A percentile compares a stretch with the other conserved stretches of the same genome.
Evolutionary conservation across 2,113 vertebrate genomes (phyloP).

Genomic region (Calypte anna): DNA sequence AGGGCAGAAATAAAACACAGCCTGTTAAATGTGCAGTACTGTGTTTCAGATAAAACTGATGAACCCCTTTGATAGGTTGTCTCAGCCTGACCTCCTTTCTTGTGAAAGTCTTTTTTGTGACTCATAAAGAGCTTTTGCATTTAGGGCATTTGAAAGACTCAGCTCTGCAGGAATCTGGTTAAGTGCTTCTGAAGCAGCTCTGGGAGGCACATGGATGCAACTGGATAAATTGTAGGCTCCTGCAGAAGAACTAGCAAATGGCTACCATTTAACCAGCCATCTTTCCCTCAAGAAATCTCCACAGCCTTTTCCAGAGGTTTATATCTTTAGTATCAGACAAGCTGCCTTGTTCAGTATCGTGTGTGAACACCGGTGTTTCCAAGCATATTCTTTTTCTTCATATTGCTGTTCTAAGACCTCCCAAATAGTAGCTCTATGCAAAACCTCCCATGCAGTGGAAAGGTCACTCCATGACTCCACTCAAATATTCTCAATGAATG

Average conservation of each 20-base stretch:
- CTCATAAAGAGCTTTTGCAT: constrained; percentile 28
- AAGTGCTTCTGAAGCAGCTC: not conserved
- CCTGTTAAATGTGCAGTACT: not conserved
- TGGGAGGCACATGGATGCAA: not conserved
- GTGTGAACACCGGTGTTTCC: not conserved
- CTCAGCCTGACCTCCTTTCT: constrained; percentile 34
- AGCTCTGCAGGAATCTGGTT: not conserved
- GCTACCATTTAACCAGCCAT: not conserved
- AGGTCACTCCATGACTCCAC: not conserved
- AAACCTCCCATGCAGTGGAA: not conserved
- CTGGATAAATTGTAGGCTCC: not conserved
- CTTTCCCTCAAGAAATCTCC: not conserved
- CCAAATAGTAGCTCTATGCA: not conserved
- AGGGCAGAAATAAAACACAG: constrained; percentile 16
- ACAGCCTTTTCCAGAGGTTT: not conserved
- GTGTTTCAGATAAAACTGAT: not conserved
- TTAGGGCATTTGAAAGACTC: not conserved
- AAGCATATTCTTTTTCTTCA: not conserved
- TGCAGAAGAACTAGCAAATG: not conserved
- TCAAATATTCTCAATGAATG: not conserved
- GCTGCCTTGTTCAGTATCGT: rapidly evolving
- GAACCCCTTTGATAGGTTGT: not conserved
- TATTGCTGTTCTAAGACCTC: not conserved
- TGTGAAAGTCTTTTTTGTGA: not conserved
- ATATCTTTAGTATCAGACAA: not conserved